phyloP scores from a whole-genome alignment of 2,797 vertebrate genomes.

The Falco berigora region DNA sequence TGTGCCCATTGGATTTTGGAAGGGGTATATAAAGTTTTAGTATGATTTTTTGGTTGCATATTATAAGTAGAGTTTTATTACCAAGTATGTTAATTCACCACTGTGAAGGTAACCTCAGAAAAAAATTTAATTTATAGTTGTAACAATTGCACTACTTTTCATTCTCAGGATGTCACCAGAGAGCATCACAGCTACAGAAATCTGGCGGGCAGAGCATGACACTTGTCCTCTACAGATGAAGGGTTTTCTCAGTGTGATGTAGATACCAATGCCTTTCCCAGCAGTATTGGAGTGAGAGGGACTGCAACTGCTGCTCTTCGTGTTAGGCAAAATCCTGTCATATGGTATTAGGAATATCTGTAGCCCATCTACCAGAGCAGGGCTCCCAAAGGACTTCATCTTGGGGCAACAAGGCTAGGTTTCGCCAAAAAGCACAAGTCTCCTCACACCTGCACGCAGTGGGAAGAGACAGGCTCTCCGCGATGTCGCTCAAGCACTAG shows the following conservation, averaged over 20 bases:
- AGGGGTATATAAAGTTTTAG: background rate
- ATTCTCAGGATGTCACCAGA: background rate
- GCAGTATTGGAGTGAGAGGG: background rate
- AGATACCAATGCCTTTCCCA: background rate
- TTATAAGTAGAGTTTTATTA: background rate
- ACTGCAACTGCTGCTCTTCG: background rate
- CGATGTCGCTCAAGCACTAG: background rate
- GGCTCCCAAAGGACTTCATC: background rate
- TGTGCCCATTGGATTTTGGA: background rate
- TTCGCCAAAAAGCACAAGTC: background rate
- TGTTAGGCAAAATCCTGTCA: background rate
- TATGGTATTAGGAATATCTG: background rate
- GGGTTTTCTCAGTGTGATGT: background rate
- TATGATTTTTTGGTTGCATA: background rate
- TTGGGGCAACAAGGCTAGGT: background rate
- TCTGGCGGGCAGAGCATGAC: background rate
- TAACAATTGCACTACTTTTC: background rate
- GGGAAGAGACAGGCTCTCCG: accelerated
- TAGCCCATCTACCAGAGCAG: background rate
- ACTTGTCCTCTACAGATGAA: background rate
- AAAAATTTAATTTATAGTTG: background rate
- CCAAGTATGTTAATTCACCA: background rate
- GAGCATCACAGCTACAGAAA: background rate
- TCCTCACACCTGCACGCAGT: background rate
- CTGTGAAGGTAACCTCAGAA: background rate